A percentile compares a stretch with the other conserved stretches of the same genome.
phyloP scores from a whole-genome alignment of 2,797 vertebrate genomes.

The Falco naumanni region DNA sequence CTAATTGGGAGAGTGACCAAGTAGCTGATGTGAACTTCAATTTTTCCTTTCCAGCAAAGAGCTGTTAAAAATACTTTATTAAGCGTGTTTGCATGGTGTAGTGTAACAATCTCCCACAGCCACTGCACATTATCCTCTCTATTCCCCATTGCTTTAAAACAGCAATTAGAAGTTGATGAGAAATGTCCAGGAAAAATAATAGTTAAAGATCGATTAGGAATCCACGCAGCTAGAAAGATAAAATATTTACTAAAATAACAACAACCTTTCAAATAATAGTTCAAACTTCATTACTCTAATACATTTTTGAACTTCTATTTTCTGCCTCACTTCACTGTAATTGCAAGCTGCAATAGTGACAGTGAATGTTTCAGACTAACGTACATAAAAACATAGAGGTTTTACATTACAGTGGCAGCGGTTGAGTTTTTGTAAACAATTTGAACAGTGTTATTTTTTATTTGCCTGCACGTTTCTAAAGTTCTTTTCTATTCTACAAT shows the following conservation, averaged over 20 bases:
- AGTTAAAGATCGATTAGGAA: slow-evolving; percentile 80
- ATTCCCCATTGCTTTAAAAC: slow-evolving; percentile 57
- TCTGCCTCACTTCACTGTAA: slow-evolving; percentile 91
- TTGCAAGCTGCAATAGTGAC: slow-evolving; percentile 77
- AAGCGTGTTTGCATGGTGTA: not conserved
- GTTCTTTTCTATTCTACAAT: not conserved
- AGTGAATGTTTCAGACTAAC: slow-evolving; percentile 65
- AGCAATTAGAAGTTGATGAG: slow-evolving; percentile 73
- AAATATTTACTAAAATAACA: slow-evolving; percentile 82
- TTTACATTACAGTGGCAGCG: slow-evolving; percentile 62
- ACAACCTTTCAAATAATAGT: slow-evolving; percentile 76
- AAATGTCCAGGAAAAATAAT: slow-evolving; percentile 73
- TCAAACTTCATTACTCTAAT: slow-evolving; percentile 79
- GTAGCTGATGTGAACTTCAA: not conserved
- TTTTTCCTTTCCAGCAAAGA: not conserved
- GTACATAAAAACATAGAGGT: slow-evolving; percentile 68
- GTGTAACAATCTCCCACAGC: slow-evolving; percentile 10
- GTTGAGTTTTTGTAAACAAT: slow-evolving; percentile 61
- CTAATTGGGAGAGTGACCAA: not conserved
- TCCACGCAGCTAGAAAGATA: slow-evolving; percentile 73
- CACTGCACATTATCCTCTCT: slow-evolving; percentile 36
- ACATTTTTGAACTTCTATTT: slow-evolving; percentile 85
- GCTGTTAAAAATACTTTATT: slow-evolving; percentile 10
- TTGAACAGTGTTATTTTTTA: not conserved
- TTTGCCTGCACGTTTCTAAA: not conserved